Evolutionary conservation across 2,113 vertebrate species (phyloP), one percentile per base, ranked within the genome.

Genomic region (Nothoprocta pentlandii): DNA sequence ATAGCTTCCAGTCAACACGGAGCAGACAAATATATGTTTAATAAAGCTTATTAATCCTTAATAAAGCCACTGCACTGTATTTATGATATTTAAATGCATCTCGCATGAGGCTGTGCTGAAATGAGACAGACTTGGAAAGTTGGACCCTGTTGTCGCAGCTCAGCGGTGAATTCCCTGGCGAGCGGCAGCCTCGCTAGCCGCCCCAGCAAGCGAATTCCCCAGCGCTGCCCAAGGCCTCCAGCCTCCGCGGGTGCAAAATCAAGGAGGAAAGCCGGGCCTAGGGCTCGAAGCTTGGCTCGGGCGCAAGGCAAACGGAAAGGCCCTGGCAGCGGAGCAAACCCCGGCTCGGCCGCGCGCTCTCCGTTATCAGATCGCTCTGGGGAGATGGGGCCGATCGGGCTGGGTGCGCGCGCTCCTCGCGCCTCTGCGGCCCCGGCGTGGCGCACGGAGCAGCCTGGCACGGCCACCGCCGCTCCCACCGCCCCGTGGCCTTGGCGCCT

Each of bases 361-460:
- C 62, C 89, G 90, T 93, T 92, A 96, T 95, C 92, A 93, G 90
- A 96, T 95, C 87, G 93, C 91, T 96, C 91, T 70, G 59, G 87
- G 90, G 90, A 96, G 90, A 93, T 96, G 91, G 97, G 89, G 95
- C 95, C 95, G 93, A 97, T 97, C 96, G 93, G 91, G 89, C 96
- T 97, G 97, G 96, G 93, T 78, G 86, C 64, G 14, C 63, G 49
- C 82, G 74, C 92, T 94, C 94, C 95, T 96, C 93, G 97, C 86
- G 97, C 85, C 88, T 84, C 77, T 87, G 88, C 1, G 4, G 86
- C 80, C 47, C 47, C 47, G 47, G 20, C 47, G 20, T 6, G 47
- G 47, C 19, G 17, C 47, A 47, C 20, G 47, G 47, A 47, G 49
- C 49, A 11, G 12, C 36, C 47, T 53, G 5, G 46, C 70, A 26